Evolutionary conservation across 1,140 invertebrate genomes (phyloP).

Genomic region (Pseudomyrmex gracilis): DNA sequence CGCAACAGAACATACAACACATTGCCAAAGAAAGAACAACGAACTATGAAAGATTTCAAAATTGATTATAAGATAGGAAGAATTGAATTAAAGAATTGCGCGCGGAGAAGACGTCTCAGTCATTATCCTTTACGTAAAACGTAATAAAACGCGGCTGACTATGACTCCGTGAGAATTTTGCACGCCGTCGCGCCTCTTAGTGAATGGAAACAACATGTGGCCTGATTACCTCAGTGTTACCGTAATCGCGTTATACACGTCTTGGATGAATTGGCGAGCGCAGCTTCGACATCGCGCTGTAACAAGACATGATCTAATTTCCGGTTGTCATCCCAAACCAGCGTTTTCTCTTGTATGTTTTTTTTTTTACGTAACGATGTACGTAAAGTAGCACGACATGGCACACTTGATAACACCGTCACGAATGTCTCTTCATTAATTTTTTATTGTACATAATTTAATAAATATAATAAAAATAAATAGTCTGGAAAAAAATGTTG

Average conservation of each 20-base stretch:
- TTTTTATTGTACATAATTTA: not conserved
- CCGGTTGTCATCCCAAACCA: constrained; percentile 55
- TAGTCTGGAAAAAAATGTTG: not conserved
- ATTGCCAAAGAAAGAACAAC: too few relatives aligned
- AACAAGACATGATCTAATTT: constrained; percentile 66
- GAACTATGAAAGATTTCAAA: constrained; percentile 12
- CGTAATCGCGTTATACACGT: constrained; percentile 41
- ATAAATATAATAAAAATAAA: constrained; percentile 17
- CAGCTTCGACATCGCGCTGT: not conserved
- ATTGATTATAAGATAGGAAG: not conserved
- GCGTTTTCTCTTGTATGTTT: not conserved
- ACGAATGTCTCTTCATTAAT: not conserved
- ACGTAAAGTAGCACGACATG: constrained; percentile 22
- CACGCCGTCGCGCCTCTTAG: constrained; percentile 45
- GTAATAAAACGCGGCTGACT: constrained; percentile 36
- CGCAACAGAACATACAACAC: too few relatives aligned
- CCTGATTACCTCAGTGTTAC: constrained; percentile 64
- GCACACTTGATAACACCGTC: not conserved
- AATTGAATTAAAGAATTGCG: constrained; percentile 41
- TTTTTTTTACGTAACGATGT: constrained; percentile 10
- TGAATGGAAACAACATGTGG: constrained; percentile 59
- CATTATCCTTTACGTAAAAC: constrained; percentile 48
- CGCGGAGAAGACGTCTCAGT: constrained; percentile 15
- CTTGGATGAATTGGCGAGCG: constrained; percentile 34
- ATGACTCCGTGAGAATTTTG: constrained; percentile 42